These are phyloP conservation scores for Stenodema calcarata DNA, from an alignment of 2,888 invertebrate species.

Conservation along the genomic window DNA sequence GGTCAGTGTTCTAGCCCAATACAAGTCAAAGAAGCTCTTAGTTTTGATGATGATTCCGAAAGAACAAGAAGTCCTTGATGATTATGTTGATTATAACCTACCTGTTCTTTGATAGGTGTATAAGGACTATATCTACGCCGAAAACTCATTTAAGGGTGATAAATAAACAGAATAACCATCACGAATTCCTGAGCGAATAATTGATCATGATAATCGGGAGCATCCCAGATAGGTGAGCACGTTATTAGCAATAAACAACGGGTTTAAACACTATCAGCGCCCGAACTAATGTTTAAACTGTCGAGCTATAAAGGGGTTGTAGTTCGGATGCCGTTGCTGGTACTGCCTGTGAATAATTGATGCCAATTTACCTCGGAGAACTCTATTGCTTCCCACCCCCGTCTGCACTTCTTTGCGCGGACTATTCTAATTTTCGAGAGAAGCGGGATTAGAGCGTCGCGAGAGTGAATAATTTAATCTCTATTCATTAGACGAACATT, in stretches of 20 bases:
- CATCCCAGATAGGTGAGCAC: neutral
- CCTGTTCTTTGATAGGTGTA: no score
- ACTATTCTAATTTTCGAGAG: slow-evolving; percentile 19
- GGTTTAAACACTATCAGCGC: neutral
- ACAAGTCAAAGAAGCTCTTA: no score
- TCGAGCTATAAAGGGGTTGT: neutral
- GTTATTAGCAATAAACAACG: neutral
- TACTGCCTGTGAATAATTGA: slow-evolving; percentile 30
- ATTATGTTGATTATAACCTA: no score
- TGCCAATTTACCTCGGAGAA: slow-evolving; percentile 23
- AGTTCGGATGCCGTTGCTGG: neutral
- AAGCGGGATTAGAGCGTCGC: neutral
- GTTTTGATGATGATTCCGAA: no score
- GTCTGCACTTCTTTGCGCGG: slow-evolving; percentile 4
- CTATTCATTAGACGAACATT: slow-evolving; percentile 14
- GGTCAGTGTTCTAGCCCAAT: no score
- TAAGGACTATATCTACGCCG: no score
- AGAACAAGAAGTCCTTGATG: no score
- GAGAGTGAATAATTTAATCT: slow-evolving; percentile 19
- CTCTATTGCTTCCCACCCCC: neutral
- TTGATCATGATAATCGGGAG: neutral
- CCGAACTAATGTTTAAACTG: neutral
- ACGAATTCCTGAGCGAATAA: neutral
- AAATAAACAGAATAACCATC: no score
- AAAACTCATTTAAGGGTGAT: no score